Conservation (phyloP, 2,888 invertebrate species). For the Stenolophus ochropezus region DNA sequence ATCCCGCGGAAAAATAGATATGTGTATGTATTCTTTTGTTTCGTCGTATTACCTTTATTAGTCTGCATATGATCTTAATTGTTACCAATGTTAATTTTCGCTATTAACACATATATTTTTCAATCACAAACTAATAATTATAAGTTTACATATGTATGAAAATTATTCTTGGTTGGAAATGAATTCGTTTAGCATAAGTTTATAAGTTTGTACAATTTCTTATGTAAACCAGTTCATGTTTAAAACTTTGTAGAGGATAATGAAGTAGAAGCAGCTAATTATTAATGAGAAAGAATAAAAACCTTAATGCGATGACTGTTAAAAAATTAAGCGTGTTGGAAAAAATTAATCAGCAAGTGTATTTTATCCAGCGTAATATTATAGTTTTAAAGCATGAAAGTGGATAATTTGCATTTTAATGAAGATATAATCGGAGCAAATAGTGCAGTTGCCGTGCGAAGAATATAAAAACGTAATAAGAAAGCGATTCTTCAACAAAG, state of each 20-base stretch:
- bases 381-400: slow-evolving; percentile 40
- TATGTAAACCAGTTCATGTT: too few species aligned
- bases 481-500: slow-evolving; percentile 12
- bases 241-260: neutral
- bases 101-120: too few species aligned
- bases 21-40: too few species aligned
- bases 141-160: too few species aligned
- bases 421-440: slow-evolving; percentile 17
- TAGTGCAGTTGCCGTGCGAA: slow-evolving; percentile 10
- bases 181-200: too few species aligned
- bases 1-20: too few species aligned
- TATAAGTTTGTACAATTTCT: too few species aligned
- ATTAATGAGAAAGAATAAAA: neutral
- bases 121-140: too few species aligned
- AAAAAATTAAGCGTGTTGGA: neutral
- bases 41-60: too few species aligned
- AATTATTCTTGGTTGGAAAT: too few species aligned
- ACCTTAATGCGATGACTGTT: neutral
- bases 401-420: slow-evolving; percentile 41
- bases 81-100: too few species aligned
- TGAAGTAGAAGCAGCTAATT: neutral
- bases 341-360: slow-evolving; percentile 23
- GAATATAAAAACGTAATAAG: slow-evolving; percentile 32
- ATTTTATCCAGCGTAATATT: slow-evolving; percentile 27
- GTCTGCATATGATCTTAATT: too few species aligned